Evolutionary conservation across 2,888 invertebrate genomes (phyloP), one percentile per base, ranked within the genome.

Genomic region (Parnassius glacialis): DNA sequence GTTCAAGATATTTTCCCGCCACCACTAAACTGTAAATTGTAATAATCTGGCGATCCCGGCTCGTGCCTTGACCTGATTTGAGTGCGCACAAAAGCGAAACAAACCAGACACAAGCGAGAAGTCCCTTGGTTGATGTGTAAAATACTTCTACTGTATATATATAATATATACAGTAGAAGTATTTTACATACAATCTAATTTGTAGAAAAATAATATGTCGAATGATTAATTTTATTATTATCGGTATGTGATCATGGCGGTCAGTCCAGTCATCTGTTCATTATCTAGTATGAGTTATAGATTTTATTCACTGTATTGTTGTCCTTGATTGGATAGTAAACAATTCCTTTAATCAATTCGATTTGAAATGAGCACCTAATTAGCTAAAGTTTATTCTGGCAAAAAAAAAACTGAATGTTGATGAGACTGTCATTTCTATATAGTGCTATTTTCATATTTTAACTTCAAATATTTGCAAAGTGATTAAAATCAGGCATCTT

Each of bases 61-160:
- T 65, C 77, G 74, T 81, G 81, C 90, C 90, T 90, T 90, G 90
- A 88, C 90, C 89, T 79, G 86, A 88, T 87, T 83, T 80, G 84
- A 83, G 84, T 73, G 70, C 76, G 70, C 64, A 76, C 75, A 71
- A 74, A 65, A 51, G 68, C 66, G 75, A 66, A 67, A 62, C 71
- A 73, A 77, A 75, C 74, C 76, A 20, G 20, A 20, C 20, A 20
- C 20, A 20, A 20, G 20, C 20, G 20, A 75, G 74, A 76, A 79
- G 79, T 80, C 78, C 68, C 72, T 75, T 59, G 71, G 74, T 70
- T 69, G 70, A 67, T 12, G 16, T 44, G 12, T 67, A 16, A 61
- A 56, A 67, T 54, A 54, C 10, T 54, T 47, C 9, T 25, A 13
- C 42, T 1, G 11, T 34, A 9, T 5, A 13, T 53, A 53, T 16